phyloP scores from a whole-genome alignment of 2,888 invertebrate species.

The Lottia scabra region DNA sequence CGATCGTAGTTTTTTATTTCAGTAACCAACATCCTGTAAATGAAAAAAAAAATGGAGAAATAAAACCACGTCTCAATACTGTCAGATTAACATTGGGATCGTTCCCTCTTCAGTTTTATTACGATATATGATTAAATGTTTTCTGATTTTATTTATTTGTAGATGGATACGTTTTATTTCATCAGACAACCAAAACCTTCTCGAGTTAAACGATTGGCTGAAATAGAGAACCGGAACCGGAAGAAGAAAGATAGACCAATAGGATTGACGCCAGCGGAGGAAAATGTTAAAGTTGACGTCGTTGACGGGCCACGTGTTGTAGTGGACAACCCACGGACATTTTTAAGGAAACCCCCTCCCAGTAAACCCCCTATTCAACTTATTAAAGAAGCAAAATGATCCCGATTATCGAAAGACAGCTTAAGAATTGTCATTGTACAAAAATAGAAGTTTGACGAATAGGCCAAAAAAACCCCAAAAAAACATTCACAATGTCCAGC shows the following conservation, averaged over 20 bases:
- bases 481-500: too few species aligned
- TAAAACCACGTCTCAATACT: too few species aligned
- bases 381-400: not conserved
- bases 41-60: too few species aligned
- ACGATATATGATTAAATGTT: too few species aligned
- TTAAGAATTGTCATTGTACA: too few species aligned
- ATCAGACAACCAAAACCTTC: not conserved
- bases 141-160: not conserved
- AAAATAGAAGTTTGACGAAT: too few species aligned
- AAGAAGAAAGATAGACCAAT: not conserved
- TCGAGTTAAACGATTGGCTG: not conserved
- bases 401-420: too few species aligned
- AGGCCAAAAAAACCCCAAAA: too few species aligned
- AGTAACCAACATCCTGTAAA: too few species aligned
- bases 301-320: not conserved
- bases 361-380: not conserved
- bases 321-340: not conserved
- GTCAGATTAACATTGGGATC: too few species aligned
- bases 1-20: too few species aligned
- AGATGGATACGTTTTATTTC: not conserved
- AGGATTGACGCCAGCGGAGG: not conserved
- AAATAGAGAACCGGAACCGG: not conserved
- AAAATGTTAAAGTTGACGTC: not conserved
- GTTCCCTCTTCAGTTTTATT: too few species aligned
- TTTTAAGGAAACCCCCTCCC: not conserved